Conservation (phyloP, 2,797 vertebrate genomes). For the Tapirus indicus region DNA sequence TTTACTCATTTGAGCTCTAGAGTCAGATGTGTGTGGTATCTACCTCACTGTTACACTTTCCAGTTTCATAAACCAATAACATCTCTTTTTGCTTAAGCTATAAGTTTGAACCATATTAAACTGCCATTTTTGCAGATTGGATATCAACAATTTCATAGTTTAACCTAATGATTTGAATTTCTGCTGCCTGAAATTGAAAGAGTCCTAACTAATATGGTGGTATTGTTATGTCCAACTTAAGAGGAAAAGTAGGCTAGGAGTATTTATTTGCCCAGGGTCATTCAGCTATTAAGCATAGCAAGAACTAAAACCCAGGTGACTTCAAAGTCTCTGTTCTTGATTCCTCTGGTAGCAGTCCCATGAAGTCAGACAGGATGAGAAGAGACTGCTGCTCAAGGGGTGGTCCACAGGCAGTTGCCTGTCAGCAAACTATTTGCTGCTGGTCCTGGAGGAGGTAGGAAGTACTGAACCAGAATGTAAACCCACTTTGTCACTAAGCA, state of each 20-base stretch:
- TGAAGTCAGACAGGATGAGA: background rate
- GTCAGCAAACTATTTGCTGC: background rate
- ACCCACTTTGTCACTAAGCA: background rate
- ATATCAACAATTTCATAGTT: conserved; percentile 3
- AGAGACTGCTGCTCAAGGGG: background rate
- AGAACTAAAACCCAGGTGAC: background rate
- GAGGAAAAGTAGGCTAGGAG: conserved; percentile 14
- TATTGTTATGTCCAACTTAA: background rate
- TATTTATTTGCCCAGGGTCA: background rate
- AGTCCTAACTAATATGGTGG: background rate
- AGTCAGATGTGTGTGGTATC: background rate
- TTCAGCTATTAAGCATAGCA: background rate
- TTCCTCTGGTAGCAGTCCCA: background rate
- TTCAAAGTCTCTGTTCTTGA: conserved; percentile 6
- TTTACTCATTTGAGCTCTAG: background rate
- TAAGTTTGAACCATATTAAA: background rate
- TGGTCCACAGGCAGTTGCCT: background rate
- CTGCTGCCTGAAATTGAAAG: background rate
- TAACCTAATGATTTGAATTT: conserved; percentile 7
- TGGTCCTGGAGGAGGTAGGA: background rate
- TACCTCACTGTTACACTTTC: background rate
- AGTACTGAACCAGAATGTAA: background rate
- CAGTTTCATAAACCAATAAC: conserved; percentile 16
- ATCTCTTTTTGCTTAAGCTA: conserved; percentile 14
- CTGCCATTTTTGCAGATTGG: background rate